Evolutionary conservation across 53 echinoderm and acorn worm genomes (phyloP), one percentile per base, ranked within the genome.

Genomic region (Hippasteria phrygiana): DNA sequence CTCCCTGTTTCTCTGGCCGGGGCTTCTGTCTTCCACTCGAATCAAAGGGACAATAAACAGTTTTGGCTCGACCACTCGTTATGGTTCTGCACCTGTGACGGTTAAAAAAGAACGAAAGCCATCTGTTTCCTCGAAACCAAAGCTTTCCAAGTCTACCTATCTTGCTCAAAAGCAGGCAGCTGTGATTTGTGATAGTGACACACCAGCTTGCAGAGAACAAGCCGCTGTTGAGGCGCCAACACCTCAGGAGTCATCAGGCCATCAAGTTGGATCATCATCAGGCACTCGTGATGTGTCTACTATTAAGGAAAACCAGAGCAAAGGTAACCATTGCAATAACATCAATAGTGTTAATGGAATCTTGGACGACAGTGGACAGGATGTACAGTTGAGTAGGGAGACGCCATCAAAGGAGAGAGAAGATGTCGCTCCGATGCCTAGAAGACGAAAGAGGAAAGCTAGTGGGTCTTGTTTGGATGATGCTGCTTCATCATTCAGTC

Each of bases 1-100:
- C 22, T 93, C 93, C 9, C 29, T 93, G 62, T 90, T 93, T 50
- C 72, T 90, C 5, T 93, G 93, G 93, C 93, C 93, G 18, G 93
- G 90, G 12, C 62, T 93, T 72, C 73, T 93, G 28, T 93, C 93
- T 5, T 70, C 85, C 4, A 85, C 85, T 71, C 47, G 71, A 51
- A 85, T 66, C 13, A 88, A 65, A 77, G 88, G 88, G n/a, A n/a
- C n/a, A n/a, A n/a, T n/a, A n/a, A n/a, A n/a, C 32, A 85, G 38
- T 13, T 20, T 70, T 37, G 26, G 37, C 69, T 34, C 33, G 10
- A 67, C 12, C 34, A 36, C 13, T 67, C 37, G 13, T 35, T 67
- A 67, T 36, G 10, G 14, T 13, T 34, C 34, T 2, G 36, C 32
- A 10, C 34, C 69, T 35, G 32, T 67, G 32, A 26, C 26, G 14